Evolutionary conservation across 2,797 vertebrate genomes (phyloP), one percentile per base, ranked within the genome.

Genomic region (Lepidocolaptes lacrymiger): DNA sequence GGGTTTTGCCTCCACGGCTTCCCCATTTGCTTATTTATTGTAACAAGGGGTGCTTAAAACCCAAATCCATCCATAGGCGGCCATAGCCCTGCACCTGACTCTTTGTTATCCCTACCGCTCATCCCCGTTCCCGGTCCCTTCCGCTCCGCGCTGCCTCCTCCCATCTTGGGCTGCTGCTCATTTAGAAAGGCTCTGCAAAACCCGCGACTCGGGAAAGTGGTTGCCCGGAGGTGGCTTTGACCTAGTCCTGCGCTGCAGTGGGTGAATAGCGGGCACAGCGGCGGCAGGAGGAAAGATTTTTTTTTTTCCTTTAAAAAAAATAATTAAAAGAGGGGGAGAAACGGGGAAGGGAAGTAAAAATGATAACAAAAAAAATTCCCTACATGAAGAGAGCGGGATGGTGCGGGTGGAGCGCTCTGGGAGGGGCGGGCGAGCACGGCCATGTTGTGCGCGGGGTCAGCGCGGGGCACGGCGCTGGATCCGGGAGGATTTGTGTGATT

Each of bases 61-160:
- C 23, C 63, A 66, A 46, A 34, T 32, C 43, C 43, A 6, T 19
- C 32, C 32, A 12, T 3, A 32, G 39, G 39, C 61, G 41, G 61
- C 41, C 41, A 6, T 19, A 43, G 23, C 63, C 43, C 88, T 92
- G 94, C 95, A 96, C 96, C 94, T 96, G 96, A 93, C 93, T 88
- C 89, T 92, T 93, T 90, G 94, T 91, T 89, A 87, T 69, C 76
- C 62, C 76, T 46, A 34, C 72, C 73, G 68, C 80, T 49, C 95
- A 48, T 68, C 39, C 36, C 59, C 69, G 6, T 32, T 48, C 77
- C 88, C 62, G 26, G 15, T 59, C 64, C 91, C 83, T 80, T 68
- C 85, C 67, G 85, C 85, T 85, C 55, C 64, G 43, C 39, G 64
- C 67, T 80, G 75, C 81, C 82, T 67, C 90, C 86, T 92, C 91